phyloP scores from a whole-genome alignment of 2,888 invertebrate species.

The Hybos culiciformis region DNA sequence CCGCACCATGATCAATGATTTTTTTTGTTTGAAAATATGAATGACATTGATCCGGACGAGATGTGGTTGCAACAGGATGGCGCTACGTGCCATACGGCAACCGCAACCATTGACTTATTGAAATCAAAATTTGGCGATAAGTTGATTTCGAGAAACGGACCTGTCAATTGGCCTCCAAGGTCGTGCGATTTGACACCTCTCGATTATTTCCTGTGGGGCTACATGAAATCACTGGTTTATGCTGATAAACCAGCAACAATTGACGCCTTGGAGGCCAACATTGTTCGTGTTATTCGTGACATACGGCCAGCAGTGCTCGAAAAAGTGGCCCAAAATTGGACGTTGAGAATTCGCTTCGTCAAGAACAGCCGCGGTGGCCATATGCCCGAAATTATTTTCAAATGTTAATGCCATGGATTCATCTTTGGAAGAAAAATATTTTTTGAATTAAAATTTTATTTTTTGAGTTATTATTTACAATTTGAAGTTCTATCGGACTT shows the following conservation, averaged over 20 bases:
- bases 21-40: constrained; percentile 2
- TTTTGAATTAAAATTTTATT: no score
- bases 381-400: no score
- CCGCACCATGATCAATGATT: constrained; percentile 4
- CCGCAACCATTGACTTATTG: constrained; percentile 10
- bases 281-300: no score
- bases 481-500: no score
- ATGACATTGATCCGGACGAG: constrained; percentile 4
- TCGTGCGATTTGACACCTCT: constrained; percentile 8
- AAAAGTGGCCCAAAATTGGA: no score
- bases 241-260: constrained; percentile 4
- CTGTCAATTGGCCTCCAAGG: constrained; percentile 1
- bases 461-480: no score
- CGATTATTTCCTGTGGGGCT: constrained; percentile 6
- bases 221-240: constrained; percentile 6
- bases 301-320: no score
- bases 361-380: no score
- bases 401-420: no score
- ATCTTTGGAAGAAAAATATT: no score
- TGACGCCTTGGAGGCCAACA: constrained; percentile 4
- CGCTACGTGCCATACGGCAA: constrained; percentile 13
- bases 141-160: background rate
- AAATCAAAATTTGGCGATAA: background rate
- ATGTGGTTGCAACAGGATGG: constrained; percentile 11
- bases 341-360: no score